Percentiles rank a stretch among this genome's conserved stretches.
These are phyloP conservation scores for Spermophilus dauricus DNA, from an alignment of 2,113 vertebrate genomes.

Conservation along the genomic window DNA sequence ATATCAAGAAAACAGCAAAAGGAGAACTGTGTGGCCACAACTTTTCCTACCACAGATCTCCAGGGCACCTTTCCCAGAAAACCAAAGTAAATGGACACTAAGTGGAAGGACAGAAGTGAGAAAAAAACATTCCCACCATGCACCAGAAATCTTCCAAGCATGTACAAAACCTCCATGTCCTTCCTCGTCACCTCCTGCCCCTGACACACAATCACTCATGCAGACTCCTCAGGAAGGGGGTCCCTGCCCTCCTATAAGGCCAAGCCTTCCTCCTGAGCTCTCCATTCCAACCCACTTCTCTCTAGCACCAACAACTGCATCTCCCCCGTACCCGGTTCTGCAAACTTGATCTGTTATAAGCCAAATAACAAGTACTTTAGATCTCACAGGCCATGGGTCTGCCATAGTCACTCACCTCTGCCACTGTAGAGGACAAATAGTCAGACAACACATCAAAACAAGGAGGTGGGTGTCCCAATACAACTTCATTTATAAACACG, in stretches of 20 bases:
- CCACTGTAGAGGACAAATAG: neutral
- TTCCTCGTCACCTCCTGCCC: neutral
- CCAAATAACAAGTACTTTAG: neutral
- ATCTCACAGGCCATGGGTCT: neutral
- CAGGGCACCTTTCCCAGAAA: slow-evolving; percentile 29
- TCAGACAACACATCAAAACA: neutral
- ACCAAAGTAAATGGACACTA: neutral
- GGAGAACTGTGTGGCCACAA: neutral
- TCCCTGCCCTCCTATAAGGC: neutral
- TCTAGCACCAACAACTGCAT: neutral
- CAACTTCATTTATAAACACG: neutral
- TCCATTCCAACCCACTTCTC: no score
- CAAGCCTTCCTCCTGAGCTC: neutral
- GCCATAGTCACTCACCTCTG: neutral
- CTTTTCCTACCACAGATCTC: slow-evolving; percentile 24
- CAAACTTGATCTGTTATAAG: rapidly evolving
- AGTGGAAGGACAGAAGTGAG: neutral
- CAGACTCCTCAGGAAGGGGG: rapidly evolving
- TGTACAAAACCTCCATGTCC: neutral
- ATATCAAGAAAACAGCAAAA: neutral
- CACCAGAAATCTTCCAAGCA: neutral
- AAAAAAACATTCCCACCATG: neutral
- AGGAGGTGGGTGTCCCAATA: neutral
- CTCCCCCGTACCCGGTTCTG: neutral
- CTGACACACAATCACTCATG: neutral